Evolutionary conservation across 1,140 invertebrate species (phyloP), one percentile per base, ranked within the genome.

Genomic region (Hypothenemus hampei): DNA sequence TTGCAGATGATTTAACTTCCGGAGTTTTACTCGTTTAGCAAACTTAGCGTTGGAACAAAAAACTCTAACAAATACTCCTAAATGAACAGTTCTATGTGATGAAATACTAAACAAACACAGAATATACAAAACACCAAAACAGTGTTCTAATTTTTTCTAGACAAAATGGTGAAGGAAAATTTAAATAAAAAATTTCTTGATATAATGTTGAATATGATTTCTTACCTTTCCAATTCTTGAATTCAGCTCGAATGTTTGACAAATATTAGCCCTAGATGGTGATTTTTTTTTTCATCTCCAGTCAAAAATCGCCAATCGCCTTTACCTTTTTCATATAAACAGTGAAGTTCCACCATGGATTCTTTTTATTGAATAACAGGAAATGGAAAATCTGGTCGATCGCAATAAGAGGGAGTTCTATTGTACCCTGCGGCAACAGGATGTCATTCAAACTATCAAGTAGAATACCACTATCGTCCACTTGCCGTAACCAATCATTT

Each of bases 1-100:
- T 65, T 85, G 77, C 36, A 91, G 69, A 65, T 83, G 80, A 63
- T 92, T 74, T 81, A 92, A 89, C 58, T 83, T 78, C 66, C 86
- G 77, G 57, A 93, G 69, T 66, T 88, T 83, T 4, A 83, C 85
- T 67, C 85, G 43, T 21, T 50, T n/a, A n/a, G n/a, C n/a, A n/a
- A n/a, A n/a, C 36, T 8, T 3, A 15, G n/a, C 5, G 57, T 16
- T 10, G 58, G 53, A 7, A 11, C 16, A 36, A 59, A 59, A 36
- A 24, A 23, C 2, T 54, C 48, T 0, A 47, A 58, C 6, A 57
- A 43, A 15, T 50, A 35, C 3, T 33, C 24, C 21, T 61, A 39
- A 15, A 60, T 44, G 31, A 37, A 53, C 13, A 58, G 8, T 8
- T 21, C 16, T 4, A 48, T 0, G 29, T 59, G 55, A 45, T 50